Percentiles rank a stretch among this genome's conserved stretches.
Evolutionary conservation across 2,797 vertebrate species (phyloP).

Genomic region (Thamnophis elegans): DNA sequence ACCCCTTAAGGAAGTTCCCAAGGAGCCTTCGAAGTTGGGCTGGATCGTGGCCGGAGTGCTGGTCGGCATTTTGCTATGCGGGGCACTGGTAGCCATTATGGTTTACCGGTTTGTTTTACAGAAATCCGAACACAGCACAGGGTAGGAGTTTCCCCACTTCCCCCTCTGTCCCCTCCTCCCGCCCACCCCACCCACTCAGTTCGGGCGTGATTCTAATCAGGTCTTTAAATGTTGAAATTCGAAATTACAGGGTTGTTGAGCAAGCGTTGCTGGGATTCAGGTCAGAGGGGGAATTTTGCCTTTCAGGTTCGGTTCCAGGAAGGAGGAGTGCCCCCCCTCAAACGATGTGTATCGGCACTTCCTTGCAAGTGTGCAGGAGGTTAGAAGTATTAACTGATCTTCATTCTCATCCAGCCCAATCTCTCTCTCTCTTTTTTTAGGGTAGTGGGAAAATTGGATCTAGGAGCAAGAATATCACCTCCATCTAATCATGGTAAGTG

Average conservation of each 20-base stretch:
- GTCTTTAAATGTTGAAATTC: background rate
- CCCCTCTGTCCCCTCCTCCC: no score
- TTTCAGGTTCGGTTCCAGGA: background rate
- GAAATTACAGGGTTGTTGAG: background rate
- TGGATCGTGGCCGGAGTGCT: conserved; percentile 26
- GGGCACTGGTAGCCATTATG: background rate
- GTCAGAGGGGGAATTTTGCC: background rate
- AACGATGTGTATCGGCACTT: background rate
- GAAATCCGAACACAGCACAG: background rate
- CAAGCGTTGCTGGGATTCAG: background rate
- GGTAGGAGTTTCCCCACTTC: background rate
- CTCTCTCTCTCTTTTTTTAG: background rate
- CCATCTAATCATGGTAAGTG: background rate
- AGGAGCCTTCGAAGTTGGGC: background rate
- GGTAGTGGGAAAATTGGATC: background rate
- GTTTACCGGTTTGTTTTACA: conserved; percentile 19
- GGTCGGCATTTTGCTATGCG: background rate
- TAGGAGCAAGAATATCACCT: background rate
- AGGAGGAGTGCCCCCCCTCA: no score
- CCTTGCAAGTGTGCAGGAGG: no score
- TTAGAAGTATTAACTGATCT: no score
- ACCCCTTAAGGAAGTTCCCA: background rate
- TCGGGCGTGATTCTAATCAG: background rate
- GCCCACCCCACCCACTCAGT: fast-evolving
- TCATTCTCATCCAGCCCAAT: background rate